A percentile compares a stretch with the other conserved stretches of the same genome.
Conservation (phyloP, 2,888 invertebrate genomes). For the Hipparchia sbordonii region DNA sequence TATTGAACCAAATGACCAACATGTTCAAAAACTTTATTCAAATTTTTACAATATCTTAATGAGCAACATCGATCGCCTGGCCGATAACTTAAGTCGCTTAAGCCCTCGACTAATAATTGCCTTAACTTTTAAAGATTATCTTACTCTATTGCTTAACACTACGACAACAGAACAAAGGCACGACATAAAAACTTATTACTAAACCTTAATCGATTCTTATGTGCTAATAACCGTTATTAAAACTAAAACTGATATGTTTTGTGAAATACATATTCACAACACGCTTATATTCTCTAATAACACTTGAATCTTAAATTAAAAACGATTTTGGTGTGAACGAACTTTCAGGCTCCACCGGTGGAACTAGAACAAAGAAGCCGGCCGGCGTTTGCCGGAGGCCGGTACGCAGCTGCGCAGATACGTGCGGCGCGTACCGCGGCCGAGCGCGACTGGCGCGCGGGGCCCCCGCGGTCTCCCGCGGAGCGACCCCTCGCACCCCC, state of each 20-base stretch:
- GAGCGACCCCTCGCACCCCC: slow-evolving; percentile 66
- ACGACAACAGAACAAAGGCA: slow-evolving; percentile 6
- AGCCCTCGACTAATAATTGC: neutral
- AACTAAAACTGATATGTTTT: slow-evolving; percentile 16
- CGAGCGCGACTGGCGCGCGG: slow-evolving; percentile 73
- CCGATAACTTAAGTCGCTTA: slow-evolving; percentile 5
- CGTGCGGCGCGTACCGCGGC: slow-evolving; percentile 54
- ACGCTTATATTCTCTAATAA: slow-evolving; percentile 8
- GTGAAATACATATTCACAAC: slow-evolving; percentile 5
- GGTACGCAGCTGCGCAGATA: slow-evolving; percentile 54
- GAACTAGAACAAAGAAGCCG: slow-evolving; percentile 77
- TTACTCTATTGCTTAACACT: slow-evolving; percentile 19
- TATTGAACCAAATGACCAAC: neutral
- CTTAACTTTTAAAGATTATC: neutral
- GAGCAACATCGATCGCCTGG: neutral
- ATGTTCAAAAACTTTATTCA: neutral
- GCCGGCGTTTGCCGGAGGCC: slow-evolving; percentile 61
- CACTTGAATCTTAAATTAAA: slow-evolving; percentile 25
- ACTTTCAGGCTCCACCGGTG: slow-evolving; percentile 45
- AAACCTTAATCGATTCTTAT: slow-evolving; percentile 20
- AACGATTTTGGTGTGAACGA: slow-evolving; percentile 18
- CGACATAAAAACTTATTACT: slow-evolving; percentile 25
- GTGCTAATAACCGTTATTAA: slow-evolving; percentile 11
- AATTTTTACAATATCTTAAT: neutral
- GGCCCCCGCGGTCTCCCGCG: slow-evolving; percentile 70